These are phyloP conservation scores for Galeruca laticollis DNA, from an alignment of 2,888 invertebrate genomes.

Conservation along the genomic window DNA sequence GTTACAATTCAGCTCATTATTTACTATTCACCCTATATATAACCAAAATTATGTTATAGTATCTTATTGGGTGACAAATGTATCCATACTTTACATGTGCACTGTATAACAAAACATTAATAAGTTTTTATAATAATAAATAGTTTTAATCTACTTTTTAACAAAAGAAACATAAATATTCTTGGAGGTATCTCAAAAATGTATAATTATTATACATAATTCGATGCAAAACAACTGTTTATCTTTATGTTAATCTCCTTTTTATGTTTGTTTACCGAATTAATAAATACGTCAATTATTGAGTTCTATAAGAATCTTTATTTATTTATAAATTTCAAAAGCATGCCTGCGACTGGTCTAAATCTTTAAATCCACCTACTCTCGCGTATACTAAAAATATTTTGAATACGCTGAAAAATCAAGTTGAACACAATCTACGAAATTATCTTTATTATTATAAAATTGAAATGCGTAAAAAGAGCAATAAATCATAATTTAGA, in stretches of 20 bases:
- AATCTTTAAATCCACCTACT: constrained; percentile 8
- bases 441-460: constrained; percentile 39
- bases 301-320: not conserved
- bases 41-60: too few species aligned
- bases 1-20: too few species aligned
- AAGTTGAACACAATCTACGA: constrained; percentile 12
- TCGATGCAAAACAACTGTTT: not conserved
- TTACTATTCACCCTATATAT: too few species aligned
- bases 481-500: constrained; percentile 40
- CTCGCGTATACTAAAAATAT: constrained; percentile 31
- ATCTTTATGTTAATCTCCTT: not conserved
- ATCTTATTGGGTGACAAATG: too few species aligned
- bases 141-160: too few species aligned
- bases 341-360: constrained; percentile 1
- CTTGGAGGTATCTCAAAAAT: too few species aligned
- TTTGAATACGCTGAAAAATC: constrained; percentile 27
- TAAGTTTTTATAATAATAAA: too few species aligned
- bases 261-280: not conserved
- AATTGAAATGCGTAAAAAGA: constrained; percentile 35
- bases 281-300: not conserved
- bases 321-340: not conserved
- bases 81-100: too few species aligned
- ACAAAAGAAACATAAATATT: too few species aligned
- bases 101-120: too few species aligned
- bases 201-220: too few species aligned